phyloP scores from a whole-genome alignment of 2,797 vertebrate species.

The Fistularia commersonii region DNA sequence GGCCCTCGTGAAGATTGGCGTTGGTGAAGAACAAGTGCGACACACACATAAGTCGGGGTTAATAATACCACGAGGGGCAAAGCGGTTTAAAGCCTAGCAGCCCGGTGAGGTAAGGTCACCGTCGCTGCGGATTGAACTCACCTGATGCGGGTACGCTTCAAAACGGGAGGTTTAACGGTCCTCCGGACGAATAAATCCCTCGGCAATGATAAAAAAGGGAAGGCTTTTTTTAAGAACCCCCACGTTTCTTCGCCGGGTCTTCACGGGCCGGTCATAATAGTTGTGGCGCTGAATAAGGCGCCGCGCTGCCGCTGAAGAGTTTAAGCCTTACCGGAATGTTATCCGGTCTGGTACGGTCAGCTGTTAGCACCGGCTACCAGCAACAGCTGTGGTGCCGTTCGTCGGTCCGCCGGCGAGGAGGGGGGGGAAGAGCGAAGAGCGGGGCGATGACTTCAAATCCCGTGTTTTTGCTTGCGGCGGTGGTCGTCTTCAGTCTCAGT shows the following conservation, averaged over 20 bases:
- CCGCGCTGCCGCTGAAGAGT: constrained; percentile 12
- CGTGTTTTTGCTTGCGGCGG: constrained; percentile 14
- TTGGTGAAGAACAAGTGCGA: background rate
- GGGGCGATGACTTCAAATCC: constrained; percentile 22
- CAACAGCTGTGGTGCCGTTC: constrained; percentile 5
- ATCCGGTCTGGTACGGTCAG: constrained; percentile 6
- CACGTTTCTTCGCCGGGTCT: background rate
- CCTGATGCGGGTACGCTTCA: constrained; percentile 48
- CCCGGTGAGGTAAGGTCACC: constrained; percentile 5
- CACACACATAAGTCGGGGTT: background rate
- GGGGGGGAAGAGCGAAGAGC: too few species aligned
- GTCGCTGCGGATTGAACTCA: constrained; percentile 36
- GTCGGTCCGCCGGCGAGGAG: background rate
- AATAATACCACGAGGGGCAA: constrained; percentile 3
- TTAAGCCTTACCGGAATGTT: constrained; percentile 6
- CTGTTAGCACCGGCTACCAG: constrained; percentile 14
- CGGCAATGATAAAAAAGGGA: background rate
- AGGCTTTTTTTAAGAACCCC: background rate
- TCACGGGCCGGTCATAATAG: constrained; percentile 11
- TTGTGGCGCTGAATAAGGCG: constrained; percentile 9
- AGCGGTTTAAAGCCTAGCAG: background rate
- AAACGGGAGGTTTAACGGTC: constrained; percentile 4
- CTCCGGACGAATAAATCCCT: constrained; percentile 2
- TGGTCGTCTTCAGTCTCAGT: background rate
- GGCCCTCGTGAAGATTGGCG: too few species aligned